Evolutionary conservation across 2,888 invertebrate genomes (phyloP), one percentile per base, ranked within the genome.

Genomic region (Asteroscopus sphinx): DNA sequence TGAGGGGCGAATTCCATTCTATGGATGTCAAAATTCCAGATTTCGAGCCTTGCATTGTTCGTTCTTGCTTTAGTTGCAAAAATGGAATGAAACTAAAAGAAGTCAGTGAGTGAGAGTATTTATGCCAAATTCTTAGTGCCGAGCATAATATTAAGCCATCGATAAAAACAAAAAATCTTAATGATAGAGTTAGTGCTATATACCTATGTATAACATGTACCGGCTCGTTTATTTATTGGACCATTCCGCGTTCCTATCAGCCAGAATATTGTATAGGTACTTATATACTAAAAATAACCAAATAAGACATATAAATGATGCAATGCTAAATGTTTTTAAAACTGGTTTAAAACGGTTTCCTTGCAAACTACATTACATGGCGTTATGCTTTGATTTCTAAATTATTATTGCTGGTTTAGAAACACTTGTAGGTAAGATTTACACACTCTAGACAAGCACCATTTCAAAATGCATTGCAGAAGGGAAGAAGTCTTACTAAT

Each of bases 1-100:
- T 54, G 49, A 54, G 60, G 53, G 57, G 60, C 68, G 67, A 71
- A 66, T 73, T 59, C 65, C 74, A 58, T 58, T 65, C 56, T 54
- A 63, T 25, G 30, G 56, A 30, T 64, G 58, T 70, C 64, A 55
- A 73, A 68, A 71, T 53, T 47, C 40, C 35, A 42, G 57, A 6
- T 68, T 60, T 26, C 26, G 32, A 47, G 28, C 13, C 28, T 46
- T 35, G 21, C 35, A 42, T 64, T 68, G 45, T 51, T 47, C n/a
- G 6, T 37, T 63, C 17, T 47, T 51, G 45, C 11, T 35, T 30
- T 30, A 39, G 39, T 63, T 57, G 46, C 47, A 8, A 48, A 51
- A 54, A 48, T 21, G 21, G 13, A 44, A 32, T 49, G 51, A n/a
- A 46, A 30, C 9, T 33, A 13, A 41, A 55, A 21, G 4, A 21